A percentile compares a stretch with the other conserved stretches of the same genome.
These are phyloP conservation scores for Ophion costatus DNA, from an alignment of 2,888 invertebrate species.

Conservation along the genomic window DNA sequence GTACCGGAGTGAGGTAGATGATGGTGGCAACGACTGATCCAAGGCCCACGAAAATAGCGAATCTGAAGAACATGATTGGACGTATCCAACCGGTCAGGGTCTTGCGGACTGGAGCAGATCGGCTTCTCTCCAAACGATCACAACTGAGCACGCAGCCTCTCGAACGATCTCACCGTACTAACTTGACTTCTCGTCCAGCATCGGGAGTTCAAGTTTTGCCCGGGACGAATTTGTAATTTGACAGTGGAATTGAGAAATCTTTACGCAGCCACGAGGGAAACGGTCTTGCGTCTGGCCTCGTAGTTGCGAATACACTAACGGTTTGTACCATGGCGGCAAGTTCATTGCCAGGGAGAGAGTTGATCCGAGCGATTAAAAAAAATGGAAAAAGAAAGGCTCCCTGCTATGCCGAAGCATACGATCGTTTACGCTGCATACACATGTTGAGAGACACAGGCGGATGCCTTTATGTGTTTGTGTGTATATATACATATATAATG, in stretches of 20 bases:
- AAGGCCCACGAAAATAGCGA: constrained; percentile 88
- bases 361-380: constrained; percentile 74
- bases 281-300: constrained; percentile 75
- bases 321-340: constrained; percentile 73
- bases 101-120: constrained; percentile 13
- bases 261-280: background rate
- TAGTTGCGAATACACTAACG: constrained; percentile 79
- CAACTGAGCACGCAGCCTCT: background rate
- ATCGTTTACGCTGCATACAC: background rate
- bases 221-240: background rate
- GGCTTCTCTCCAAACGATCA: constrained; percentile 12
- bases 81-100: constrained; percentile 47
- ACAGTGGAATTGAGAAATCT: background rate
- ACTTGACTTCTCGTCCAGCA: background rate
- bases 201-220: background rate
- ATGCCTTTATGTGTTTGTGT: background rate
- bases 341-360: constrained; percentile 82
- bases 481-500: background rate
- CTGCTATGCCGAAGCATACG: constrained; percentile 33
- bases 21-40: constrained; percentile 88
- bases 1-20: constrained; percentile 89
- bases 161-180: background rate
- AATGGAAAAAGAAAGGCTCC: constrained; percentile 66
- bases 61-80: constrained; percentile 85
- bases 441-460: background rate